Evolutionary conservation across 2,113 vertebrate genomes (phyloP).

Genomic region (Poecile atricapillus): DNA sequence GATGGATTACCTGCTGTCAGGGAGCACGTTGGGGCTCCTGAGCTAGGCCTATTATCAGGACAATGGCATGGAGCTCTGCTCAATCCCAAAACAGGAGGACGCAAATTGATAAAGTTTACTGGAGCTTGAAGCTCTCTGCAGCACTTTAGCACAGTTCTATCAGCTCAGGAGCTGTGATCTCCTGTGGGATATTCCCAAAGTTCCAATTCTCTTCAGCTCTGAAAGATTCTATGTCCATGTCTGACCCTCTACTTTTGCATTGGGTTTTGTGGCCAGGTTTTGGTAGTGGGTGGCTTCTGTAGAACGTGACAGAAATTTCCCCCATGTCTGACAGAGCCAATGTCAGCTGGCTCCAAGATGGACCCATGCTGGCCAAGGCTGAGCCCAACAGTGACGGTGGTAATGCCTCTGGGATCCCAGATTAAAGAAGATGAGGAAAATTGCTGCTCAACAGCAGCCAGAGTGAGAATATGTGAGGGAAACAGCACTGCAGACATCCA

Average conservation of each 20-base stretch:
- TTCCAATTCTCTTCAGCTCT: not conserved
- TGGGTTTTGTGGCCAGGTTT: not conserved
- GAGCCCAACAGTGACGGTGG: accelerated
- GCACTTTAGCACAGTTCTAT: not conserved
- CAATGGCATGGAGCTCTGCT: not conserved
- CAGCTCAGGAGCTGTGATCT: not conserved
- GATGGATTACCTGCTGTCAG: not conserved
- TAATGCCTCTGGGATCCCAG: not conserved
- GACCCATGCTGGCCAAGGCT: accelerated
- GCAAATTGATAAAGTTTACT: not conserved
- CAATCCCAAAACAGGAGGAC: not conserved
- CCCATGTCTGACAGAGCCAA: not conserved
- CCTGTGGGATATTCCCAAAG: not conserved
- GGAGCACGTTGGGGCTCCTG: accelerated
- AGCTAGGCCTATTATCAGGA: not conserved
- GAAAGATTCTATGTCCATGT: not conserved
- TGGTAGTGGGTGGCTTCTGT: not conserved
- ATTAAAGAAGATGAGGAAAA: not conserved
- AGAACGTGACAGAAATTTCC: not conserved
- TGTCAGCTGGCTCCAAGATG: accelerated
- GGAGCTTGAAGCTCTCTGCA: not conserved
- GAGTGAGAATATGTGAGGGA: not conserved
- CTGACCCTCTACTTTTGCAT: not conserved
- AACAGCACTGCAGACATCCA: not conserved
- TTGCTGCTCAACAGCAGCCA: not conserved